Percentiles rank a stretch among this genome's conserved stretches.
Conservation (phyloP, 2,113 vertebrate species). For the Picathartes gymnocephalus region DNA sequence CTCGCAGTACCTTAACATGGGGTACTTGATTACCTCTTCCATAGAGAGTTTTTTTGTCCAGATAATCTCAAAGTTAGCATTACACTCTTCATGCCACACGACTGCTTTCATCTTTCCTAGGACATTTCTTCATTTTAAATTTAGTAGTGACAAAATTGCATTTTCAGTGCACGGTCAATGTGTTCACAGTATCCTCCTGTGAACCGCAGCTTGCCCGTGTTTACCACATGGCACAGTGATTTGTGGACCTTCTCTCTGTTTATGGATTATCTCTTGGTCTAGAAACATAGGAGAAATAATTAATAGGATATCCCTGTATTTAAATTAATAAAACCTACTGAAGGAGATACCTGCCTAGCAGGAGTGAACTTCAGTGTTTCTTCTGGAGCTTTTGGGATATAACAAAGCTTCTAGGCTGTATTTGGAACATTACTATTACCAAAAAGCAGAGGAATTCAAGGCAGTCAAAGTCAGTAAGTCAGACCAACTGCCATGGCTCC, state of each 20-base stretch:
- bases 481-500: background rate
- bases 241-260: background rate
- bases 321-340: background rate
- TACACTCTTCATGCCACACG: background rate
- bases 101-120: background rate
- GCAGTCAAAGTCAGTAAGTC: background rate
- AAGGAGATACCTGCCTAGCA: background rate
- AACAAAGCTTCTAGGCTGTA: background rate
- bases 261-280: background rate
- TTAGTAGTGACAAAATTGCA: background rate
- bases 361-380: background rate
- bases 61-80: background rate
- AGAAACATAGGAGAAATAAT: background rate
- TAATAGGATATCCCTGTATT: background rate
- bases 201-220: background rate
- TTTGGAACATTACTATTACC: background rate
- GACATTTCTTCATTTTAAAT: background rate
- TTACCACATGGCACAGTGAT: background rate
- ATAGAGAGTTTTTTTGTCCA: background rate
- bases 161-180: background rate
- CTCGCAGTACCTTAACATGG: background rate
- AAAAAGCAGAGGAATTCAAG: background rate
- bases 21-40: background rate
- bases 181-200: background rate
- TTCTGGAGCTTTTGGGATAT: background rate